Base-by-base conservation (phyloP, 2,797 vertebrate species). In the Poeciliopsis infans region DNA sequence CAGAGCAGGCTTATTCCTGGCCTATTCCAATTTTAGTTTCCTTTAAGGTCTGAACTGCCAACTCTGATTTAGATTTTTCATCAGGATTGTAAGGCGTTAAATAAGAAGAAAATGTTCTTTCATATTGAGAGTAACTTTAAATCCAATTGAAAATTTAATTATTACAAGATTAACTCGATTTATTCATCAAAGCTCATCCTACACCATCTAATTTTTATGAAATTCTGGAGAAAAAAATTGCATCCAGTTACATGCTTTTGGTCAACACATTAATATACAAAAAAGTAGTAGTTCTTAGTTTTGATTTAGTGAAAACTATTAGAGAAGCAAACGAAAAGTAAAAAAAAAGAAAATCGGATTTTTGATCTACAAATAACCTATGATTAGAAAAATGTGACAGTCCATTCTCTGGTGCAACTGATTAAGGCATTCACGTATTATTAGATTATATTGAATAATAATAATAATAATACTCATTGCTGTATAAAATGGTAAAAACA, bases 401-500 rank as follows among this genome's bases (percentile, higher is more conserved):
- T 16, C n/a, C 2, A 28, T 2, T 69, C 8, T 39, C 20, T 39
- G 23, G 68, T 43, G 7, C 12, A 45, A 70, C 25, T 45, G 25
- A 45, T 20, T 69, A 18, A 8, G 7, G 41, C 13, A 70, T 70
- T 13, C 15, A 73, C 7, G 23, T 47, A 7, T n/a, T 57, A 55
- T 55, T 49, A 49, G 36, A 49, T 61, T 75, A 1, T 45, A 46
- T 43, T 13, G 12, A 12, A 13, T 45, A 4, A 4, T 46, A 46
- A 46, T 33, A 33, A 36, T 39, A 39, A 39, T 45, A 61, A 72
- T 7, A 85, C 23, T 28, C 39, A 72, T 4, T 33, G 57, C 46
- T 72, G 20, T 69, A 36, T 72, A 75, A 6, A 76, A 77, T 41
- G 25, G 20, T 55, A 55, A 23, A 75, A 83, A 81, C 13, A 16